phyloP scores from a whole-genome alignment of 2,113 vertebrate genomes.

The Pituophis catenifer region DNA sequence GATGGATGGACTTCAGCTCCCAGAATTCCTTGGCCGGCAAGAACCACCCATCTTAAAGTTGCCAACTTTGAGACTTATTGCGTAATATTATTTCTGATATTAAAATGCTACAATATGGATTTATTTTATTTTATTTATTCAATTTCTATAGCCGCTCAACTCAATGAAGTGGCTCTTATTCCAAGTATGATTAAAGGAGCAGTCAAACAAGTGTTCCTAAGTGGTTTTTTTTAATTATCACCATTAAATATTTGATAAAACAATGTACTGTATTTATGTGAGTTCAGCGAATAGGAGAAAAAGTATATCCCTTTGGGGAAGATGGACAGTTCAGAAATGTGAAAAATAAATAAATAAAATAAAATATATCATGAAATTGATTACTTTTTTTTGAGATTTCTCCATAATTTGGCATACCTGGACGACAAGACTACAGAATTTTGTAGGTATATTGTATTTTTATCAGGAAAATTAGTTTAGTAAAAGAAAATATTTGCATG shows the following conservation, averaged over 20 bases:
- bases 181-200: background rate
- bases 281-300: background rate
- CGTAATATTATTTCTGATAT: background rate
- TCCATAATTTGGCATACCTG: accelerated
- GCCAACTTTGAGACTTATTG: background rate
- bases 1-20: background rate
- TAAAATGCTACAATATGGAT: background rate
- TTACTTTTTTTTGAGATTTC: background rate
- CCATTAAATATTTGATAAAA: background rate
- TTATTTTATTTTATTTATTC: background rate
- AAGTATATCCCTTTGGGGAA: background rate
- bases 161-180: background rate
- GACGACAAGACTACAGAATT: background rate
- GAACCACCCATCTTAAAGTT: background rate
- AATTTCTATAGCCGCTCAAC: background rate
- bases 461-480: background rate
- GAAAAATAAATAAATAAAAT: background rate
- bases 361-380: background rate
- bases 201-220: background rate
- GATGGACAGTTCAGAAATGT: background rate
- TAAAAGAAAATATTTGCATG: background rate
- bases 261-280: background rate
- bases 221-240: background rate
- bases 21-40: background rate
- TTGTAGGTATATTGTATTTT: background rate